Evolutionary conservation across 92 coral and sea anemone genomes (phyloP).

Genomic region (Phenganax marumi): DNA sequence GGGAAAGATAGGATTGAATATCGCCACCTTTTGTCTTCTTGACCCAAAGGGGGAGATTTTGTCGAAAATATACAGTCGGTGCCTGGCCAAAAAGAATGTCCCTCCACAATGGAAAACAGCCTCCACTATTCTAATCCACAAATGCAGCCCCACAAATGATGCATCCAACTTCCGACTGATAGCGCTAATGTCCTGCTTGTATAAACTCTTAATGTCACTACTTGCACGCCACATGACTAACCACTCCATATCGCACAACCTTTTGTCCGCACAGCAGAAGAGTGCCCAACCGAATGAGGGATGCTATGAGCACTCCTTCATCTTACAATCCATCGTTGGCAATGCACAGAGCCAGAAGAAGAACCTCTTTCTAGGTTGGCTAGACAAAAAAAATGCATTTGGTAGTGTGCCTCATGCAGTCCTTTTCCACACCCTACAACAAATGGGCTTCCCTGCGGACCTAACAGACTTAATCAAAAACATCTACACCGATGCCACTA

Average conservation of each 20-base stretch:
- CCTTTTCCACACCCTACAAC: too few relatives aligned
- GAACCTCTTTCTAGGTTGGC: neutral
- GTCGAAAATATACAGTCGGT: neutral
- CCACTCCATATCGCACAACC: too few relatives aligned
- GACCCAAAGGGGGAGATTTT: neutral
- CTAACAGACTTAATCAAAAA: neutral
- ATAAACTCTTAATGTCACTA: neutral
- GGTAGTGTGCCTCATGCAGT: too few relatives aligned
- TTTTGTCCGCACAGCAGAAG: too few relatives aligned
- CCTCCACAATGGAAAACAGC: conserved; percentile 4
- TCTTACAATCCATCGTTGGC: neutral
- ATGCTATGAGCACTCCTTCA: neutral
- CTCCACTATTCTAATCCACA: conserved; percentile 9
- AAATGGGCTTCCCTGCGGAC: too few relatives aligned
- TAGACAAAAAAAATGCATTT: too few relatives aligned
- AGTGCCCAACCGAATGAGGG: neutral
- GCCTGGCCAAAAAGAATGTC: neutral
- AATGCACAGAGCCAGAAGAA: neutral
- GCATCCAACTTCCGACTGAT: conserved; percentile 19
- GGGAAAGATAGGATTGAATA: neutral
- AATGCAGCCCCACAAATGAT: neutral
- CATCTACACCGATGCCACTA: conserved; percentile 9
- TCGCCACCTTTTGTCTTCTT: neutral
- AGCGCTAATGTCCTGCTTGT: neutral
- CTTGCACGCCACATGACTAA: neutral